Percentiles rank a stretch among this genome's conserved stretches.
These are phyloP conservation scores for Nycticebus coucang DNA, from an alignment of 2,113 vertebrate genomes.

Conservation along the genomic window DNA sequence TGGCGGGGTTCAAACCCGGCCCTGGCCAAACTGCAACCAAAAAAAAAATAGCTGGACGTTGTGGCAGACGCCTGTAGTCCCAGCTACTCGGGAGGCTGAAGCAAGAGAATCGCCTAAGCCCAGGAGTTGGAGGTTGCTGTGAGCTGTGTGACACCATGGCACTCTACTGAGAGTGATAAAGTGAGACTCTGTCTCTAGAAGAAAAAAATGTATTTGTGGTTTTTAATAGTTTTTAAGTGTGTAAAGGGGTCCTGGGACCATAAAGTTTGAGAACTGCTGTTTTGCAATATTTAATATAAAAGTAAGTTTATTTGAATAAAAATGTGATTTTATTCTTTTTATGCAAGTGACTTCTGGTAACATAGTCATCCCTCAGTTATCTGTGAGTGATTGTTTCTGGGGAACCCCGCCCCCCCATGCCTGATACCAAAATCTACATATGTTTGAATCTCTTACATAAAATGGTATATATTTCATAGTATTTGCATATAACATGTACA, in stretches of 20 bases:
- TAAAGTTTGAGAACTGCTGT: not conserved
- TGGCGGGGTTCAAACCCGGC: too few relatives aligned
- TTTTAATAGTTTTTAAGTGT: not conserved
- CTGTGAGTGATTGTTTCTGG: not conserved
- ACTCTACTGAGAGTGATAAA: too few relatives aligned
- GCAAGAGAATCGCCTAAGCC: too few relatives aligned
- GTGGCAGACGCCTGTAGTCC: too few relatives aligned
- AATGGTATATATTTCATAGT: not conserved
- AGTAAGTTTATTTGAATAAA: conserved; percentile 19
- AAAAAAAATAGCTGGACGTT: too few relatives aligned
- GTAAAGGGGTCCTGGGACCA: not conserved
- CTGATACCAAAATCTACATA: not conserved
- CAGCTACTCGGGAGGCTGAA: too few relatives aligned
- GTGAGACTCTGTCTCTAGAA: too few relatives aligned
- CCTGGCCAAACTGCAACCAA: too few relatives aligned
- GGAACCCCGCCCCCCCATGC: not conserved
- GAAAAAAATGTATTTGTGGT: not conserved
- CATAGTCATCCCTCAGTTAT: not conserved
- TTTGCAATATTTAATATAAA: conserved; percentile 5
- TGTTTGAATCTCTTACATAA: not conserved
- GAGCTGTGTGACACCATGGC: too few relatives aligned
- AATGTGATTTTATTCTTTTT: conserved; percentile 26
- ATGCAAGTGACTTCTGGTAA: not conserved
- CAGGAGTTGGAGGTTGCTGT: too few relatives aligned
- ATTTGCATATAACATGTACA: not conserved